Base-by-base conservation (phyloP, 2,888 invertebrate genomes). In the Callinectes sapidus region DNA sequence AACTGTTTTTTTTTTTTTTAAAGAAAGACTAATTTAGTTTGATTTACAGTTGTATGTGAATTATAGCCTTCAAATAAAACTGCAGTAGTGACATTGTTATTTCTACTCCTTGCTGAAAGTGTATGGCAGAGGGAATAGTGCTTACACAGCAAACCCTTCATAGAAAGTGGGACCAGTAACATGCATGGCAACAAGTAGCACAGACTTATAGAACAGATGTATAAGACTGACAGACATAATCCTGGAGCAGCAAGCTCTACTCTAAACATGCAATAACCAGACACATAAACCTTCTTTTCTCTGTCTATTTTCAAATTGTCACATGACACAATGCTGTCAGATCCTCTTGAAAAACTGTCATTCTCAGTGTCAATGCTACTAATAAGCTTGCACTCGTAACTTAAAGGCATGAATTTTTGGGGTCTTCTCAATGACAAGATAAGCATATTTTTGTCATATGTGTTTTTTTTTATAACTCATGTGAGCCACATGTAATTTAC, bases 101-200 rank as follows among this genome's bases (percentile, higher is more conserved):
- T 89, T 55, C 71, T 89, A 39, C 71, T 89, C 89, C 89, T 89
- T 89, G 89, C 1, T 89, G 89, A 89, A 89, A 89, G 89, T 89
- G 89, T 42, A 89, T 39, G 71, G 89, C 89, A 89, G 28, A 89
- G 89, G 89, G 89, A 89, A 88, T 55, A 32, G 18, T 88, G 32
- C 18, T 54, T 8, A 48, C 13, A 66, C 39, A 89, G 39, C 28
- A 71, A 42, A 77, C 88, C 61, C 32, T 88, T 89, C 16, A 16
- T 81, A 35, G 71, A n/a, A 5, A 77, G 18, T 61, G 71, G 28
- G 35, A 81, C 14, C 16, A 81, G 35, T 81, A 81, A 81, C 81
- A 35, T 81, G 81, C 81, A 81, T 81, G 81, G 81, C 35, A 35
- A 35, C 81, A 81, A 16, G 14, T 32, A n/a, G 35, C 14, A 35